Evolutionary conservation across 2,888 invertebrate species (phyloP).

Genomic region (Tortricodes alternella): DNA sequence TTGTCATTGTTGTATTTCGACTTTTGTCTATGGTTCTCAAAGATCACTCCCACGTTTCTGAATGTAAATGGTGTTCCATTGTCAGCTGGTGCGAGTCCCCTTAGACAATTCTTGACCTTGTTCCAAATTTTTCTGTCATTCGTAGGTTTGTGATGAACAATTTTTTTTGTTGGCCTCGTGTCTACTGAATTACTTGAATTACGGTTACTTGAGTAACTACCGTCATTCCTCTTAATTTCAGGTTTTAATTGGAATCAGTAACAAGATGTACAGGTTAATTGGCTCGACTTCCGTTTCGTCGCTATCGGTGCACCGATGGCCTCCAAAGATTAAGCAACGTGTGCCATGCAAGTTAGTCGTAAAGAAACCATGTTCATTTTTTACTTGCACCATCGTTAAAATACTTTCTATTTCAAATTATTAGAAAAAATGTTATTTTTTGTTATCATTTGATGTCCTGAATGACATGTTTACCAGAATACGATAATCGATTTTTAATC

Average conservation of each 20-base stretch:
- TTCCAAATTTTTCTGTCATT: conserved; percentile 62
- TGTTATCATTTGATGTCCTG: background rate
- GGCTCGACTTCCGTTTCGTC: conserved; percentile 23
- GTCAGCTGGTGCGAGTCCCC: conserved; percentile 58
- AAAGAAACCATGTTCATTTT: conserved; percentile 10
- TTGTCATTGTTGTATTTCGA: conserved; percentile 46
- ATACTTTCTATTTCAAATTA: conserved; percentile 19
- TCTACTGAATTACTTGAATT: conserved; percentile 17
- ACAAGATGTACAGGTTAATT: conserved; percentile 28
- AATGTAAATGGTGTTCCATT: conserved; percentile 63
- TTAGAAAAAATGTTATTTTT: background rate
- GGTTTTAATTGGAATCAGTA: conserved; percentile 25
- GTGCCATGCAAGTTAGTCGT: conserved; percentile 15
- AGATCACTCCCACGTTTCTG: conserved; percentile 69
- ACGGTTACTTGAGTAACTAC: conserved; percentile 4
- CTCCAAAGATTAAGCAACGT: conserved; percentile 25
- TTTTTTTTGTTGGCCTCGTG: conserved; percentile 27
- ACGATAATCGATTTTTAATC: too few relatives aligned
- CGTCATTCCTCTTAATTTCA: conserved; percentile 27
- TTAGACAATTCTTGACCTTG: conserved; percentile 77
- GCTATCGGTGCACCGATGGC: conserved; percentile 24
- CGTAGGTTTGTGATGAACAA: conserved; percentile 37
- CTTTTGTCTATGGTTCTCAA: conserved; percentile 58
- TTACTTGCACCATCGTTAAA: conserved; percentile 3
- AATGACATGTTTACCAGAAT: too few relatives aligned